Conservation (phyloP, 1,140 invertebrate species). For the Solenopsis fugax region DNA sequence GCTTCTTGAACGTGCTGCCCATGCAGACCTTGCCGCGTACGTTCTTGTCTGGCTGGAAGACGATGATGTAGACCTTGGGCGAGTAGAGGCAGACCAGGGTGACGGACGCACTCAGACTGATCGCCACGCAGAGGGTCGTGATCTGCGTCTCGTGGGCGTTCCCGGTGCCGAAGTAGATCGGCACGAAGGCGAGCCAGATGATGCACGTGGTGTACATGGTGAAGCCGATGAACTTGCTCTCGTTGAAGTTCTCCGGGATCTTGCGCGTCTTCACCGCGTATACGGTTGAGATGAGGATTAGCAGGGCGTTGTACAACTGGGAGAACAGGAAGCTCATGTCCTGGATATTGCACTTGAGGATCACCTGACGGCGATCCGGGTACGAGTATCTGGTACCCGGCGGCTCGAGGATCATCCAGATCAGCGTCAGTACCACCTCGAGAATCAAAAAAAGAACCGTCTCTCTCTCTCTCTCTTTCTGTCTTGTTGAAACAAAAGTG, state of each 20-base stretch:
- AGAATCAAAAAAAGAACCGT: not conserved
- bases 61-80: conserved; percentile 92
- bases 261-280: conserved; percentile 93
- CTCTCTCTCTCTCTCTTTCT: conserved; percentile 11
- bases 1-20: conserved; percentile 83
- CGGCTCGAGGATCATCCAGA: conserved; percentile 89
- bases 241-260: conserved; percentile 93
- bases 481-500: not conserved
- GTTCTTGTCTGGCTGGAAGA: conserved; percentile 91
- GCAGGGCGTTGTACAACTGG: conserved; percentile 91
- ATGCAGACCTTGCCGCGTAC: conserved; percentile 82
- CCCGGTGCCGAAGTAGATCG: conserved; percentile 91
- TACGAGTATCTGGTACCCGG: conserved; percentile 89
- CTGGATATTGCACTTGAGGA: conserved; percentile 90
- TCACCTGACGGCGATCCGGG: conserved; percentile 85
- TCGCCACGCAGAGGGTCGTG: conserved; percentile 91
- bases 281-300: conserved; percentile 91
- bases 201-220: conserved; percentile 94
- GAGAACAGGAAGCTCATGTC: conserved; percentile 90
- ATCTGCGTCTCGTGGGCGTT: conserved; percentile 91
- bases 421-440: conserved; percentile 84
- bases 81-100: conserved; percentile 91
- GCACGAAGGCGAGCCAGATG: conserved; percentile 92
- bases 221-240: conserved; percentile 91
- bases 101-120: conserved; percentile 91